Evolutionary conservation across 2,113 vertebrate genomes (phyloP).

Genomic region (Syngnathoides biaculeatus): DNA sequence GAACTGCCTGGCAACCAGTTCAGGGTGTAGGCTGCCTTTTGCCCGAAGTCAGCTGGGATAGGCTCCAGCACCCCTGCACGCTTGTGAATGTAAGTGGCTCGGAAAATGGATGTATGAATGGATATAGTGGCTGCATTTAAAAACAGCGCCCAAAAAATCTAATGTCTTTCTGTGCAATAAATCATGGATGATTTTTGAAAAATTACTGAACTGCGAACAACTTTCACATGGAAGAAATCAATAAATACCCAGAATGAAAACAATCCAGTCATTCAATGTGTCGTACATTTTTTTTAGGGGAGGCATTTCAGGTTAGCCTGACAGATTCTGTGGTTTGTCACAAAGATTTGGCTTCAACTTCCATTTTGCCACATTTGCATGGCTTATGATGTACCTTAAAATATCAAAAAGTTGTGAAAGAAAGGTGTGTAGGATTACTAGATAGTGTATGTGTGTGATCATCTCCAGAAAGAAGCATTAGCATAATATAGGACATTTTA

Average conservation of each 20-base stretch:
- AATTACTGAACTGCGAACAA: not conserved
- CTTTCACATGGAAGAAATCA: slow-evolving; percentile 21
- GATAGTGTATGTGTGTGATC: not conserved
- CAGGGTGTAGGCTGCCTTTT: no score
- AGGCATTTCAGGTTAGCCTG: slow-evolving; percentile 15
- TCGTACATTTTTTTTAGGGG: slow-evolving; percentile 3
- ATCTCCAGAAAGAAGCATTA: not conserved
- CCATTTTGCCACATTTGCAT: not conserved
- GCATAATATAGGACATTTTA: not conserved
- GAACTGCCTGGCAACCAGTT: no score
- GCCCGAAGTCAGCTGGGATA: no score
- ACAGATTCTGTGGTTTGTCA: slow-evolving; percentile 6
- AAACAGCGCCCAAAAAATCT: not conserved
- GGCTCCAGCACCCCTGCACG: no score
- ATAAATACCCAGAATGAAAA: not conserved
- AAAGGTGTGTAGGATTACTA: not conserved
- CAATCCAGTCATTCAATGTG: not conserved
- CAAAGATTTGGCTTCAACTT: not conserved
- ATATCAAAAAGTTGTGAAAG: not conserved
- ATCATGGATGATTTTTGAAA: not conserved
- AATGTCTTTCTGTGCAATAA: not conserved
- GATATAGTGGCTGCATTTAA: not conserved
- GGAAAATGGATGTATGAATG: no score
- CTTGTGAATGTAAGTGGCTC: no score
- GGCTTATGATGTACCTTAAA: not conserved